phyloP scores from a whole-genome alignment of 2,797 vertebrate species.

The Potorous gilbertii region DNA sequence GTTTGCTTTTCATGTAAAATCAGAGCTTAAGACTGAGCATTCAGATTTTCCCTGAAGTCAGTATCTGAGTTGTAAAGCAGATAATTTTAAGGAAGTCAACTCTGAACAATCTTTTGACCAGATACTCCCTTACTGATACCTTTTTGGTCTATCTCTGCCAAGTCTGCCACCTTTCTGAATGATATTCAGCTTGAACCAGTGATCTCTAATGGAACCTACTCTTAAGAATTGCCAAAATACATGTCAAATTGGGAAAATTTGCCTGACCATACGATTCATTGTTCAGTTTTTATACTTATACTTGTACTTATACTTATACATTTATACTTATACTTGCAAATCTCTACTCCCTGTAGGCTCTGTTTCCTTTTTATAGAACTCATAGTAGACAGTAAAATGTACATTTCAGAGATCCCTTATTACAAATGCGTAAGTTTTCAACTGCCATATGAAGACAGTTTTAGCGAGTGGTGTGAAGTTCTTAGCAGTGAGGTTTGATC shows the following conservation, averaged over 20 bases:
- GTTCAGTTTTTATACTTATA: constrained; percentile 29
- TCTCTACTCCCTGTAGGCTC: background rate
- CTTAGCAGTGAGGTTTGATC: constrained; percentile 11
- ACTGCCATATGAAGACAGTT: constrained; percentile 8
- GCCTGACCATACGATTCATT: constrained; percentile 17
- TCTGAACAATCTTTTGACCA: constrained; percentile 42
- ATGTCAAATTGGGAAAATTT: background rate
- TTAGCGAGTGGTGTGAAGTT: background rate
- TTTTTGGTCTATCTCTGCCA: constrained; percentile 46
- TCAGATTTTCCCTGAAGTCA: constrained; percentile 23
- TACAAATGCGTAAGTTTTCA: constrained; percentile 49
- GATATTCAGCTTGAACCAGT: constrained; percentile 17
- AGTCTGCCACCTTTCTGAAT: constrained; percentile 6
- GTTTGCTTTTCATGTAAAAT: constrained; percentile 45
- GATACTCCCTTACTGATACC: constrained; percentile 39
- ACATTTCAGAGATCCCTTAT: constrained; percentile 44
- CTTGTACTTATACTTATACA: too few species aligned
- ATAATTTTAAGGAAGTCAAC: constrained; percentile 24
- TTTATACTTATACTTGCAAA: constrained; percentile 41
- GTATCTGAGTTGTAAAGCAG: constrained; percentile 31
- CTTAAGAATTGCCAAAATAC: background rate
- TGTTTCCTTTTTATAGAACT: background rate
- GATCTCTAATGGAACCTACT: constrained; percentile 6
- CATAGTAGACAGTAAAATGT: constrained; percentile 25
- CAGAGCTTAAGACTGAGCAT: constrained; percentile 34